These are phyloP conservation scores for Drosophila emarginata DNA, from an alignment of 2,888 invertebrate species.

Conservation along the genomic window DNA sequence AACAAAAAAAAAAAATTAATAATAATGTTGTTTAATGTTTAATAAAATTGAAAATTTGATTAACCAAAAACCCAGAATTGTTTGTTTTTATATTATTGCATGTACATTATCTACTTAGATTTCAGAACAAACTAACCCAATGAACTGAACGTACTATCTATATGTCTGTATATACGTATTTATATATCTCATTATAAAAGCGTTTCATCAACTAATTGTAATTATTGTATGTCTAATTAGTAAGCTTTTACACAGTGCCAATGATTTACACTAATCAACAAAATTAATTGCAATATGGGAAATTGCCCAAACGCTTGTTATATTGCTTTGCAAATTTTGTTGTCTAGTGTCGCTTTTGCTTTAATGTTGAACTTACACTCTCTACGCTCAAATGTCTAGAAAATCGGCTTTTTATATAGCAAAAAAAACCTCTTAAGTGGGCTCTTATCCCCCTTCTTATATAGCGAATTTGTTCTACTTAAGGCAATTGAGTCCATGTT, in stretches of 20 bases:
- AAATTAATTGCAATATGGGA: background rate
- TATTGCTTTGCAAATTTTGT: background rate
- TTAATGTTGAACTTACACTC: constrained; percentile 10
- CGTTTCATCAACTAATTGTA: constrained; percentile 9
- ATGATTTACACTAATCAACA: background rate
- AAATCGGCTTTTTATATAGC: constrained; percentile 36
- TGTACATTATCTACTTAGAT: constrained; percentile 34
- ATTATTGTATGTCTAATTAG: constrained; percentile 8
- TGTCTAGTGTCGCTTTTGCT: constrained; percentile 5
- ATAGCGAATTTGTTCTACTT: constrained; percentile 12
- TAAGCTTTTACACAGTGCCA: background rate
- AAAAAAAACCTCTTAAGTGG: constrained; percentile 10
- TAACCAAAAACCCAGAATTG: constrained; percentile 48
- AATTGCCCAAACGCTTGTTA: background rate
- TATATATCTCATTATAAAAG: background rate
- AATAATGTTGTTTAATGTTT: constrained; percentile 70
- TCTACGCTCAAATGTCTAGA: constrained; percentile 52
- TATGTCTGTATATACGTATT: background rate
- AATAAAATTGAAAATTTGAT: constrained; percentile 63
- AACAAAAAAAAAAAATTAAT: constrained; percentile 35
- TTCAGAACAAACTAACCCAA: constrained; percentile 28
- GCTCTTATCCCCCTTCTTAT: background rate
- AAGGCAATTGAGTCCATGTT: constrained; percentile 14
- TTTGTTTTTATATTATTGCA: constrained; percentile 49
- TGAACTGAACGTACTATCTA: background rate